Base-by-base conservation (phyloP, 2,888 invertebrate species). In the Blera fallax region DNA sequence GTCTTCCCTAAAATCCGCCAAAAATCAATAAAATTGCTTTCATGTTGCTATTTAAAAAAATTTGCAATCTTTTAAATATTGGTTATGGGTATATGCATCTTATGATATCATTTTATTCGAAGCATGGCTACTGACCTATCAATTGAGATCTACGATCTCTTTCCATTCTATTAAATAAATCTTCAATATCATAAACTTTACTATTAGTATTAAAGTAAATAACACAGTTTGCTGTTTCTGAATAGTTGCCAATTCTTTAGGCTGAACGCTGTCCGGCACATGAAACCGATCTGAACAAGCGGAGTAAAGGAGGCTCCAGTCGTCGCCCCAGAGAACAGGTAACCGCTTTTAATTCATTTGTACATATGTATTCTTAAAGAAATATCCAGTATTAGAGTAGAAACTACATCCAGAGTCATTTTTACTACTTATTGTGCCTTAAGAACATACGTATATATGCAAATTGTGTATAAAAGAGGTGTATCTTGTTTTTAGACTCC, bases 201-300 rank as follows among this genome's bases (percentile, higher is more conserved):
- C 64, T 48, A 72, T 77, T 70, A 81, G 81, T 81, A 62, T 77
- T 76, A 81, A 85, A 85, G 76, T 81, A 89, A 92, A 92, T 92
- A 92, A 92, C 90, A 89, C 88, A 90, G 91, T 92, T 91, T 94
- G 94, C 93, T 94, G 94, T 94, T 94, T 94, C 91, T 92, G 91
- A 91, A 92, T 92, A 92, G 92, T 92, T 91, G 90, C 89, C 90
- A 90, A 91, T 92, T 91, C 91, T 90, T 90, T 92, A 91, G 91
- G 91, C 90, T 90, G 90, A 88, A 81, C 87, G 88, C 82, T 74
- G 70, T 82, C 76, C 56, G 74, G 65, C 56, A 37, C 58, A 45
- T 76, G 76, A 70, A 64, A 80, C 52, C 65, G 76, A 76, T 65
- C 60, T 72, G 45, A 77, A 67, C 72, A 70, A 72, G 56, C 70